Evolutionary conservation across 2,797 vertebrate genomes (phyloP).

Genomic region (Labeo calbasu): DNA sequence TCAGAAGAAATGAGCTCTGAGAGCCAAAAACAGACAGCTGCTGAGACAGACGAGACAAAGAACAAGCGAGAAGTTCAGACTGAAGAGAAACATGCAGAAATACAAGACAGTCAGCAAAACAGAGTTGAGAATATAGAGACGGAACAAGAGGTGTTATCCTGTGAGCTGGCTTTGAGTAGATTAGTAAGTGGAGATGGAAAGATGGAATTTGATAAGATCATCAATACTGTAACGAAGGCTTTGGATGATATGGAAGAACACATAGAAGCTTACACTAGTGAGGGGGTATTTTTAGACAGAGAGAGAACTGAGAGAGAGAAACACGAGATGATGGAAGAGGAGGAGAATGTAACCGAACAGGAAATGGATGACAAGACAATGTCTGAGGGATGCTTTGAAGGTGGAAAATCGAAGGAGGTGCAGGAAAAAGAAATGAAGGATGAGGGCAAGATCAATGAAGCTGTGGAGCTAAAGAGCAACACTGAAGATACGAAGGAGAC

Average conservation of each 20-base stretch:
- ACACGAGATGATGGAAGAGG: slow-evolving; percentile 20
- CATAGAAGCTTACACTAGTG: slow-evolving; percentile 22
- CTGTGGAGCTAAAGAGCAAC: neutral
- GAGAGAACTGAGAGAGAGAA: neutral
- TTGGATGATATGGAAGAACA: slow-evolving; percentile 45
- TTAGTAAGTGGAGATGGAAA: slow-evolving; percentile 16
- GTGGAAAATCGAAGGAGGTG: neutral
- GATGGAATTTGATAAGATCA: slow-evolving; percentile 38
- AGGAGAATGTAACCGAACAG: slow-evolving; percentile 13
- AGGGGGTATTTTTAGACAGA: neutral
- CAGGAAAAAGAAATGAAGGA: slow-evolving; percentile 1
- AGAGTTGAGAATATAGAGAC: neutral
- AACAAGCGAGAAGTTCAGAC: neutral
- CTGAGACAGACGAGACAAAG: neutral
- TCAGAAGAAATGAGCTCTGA: neutral
- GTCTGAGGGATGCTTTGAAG: neutral
- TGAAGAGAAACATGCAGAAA: neutral
- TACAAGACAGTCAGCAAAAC: slow-evolving; percentile 14
- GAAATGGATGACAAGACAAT: neutral
- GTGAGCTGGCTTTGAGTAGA: slow-evolving; percentile 23
- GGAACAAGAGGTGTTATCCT: neutral
- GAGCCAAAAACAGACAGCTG: neutral
- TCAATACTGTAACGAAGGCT: slow-evolving; percentile 19
- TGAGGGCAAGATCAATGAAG: neutral
- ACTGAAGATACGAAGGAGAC: neutral